Conservation (phyloP, 1,140 invertebrate genomes). For the Diorhabda carinulata region DNA sequence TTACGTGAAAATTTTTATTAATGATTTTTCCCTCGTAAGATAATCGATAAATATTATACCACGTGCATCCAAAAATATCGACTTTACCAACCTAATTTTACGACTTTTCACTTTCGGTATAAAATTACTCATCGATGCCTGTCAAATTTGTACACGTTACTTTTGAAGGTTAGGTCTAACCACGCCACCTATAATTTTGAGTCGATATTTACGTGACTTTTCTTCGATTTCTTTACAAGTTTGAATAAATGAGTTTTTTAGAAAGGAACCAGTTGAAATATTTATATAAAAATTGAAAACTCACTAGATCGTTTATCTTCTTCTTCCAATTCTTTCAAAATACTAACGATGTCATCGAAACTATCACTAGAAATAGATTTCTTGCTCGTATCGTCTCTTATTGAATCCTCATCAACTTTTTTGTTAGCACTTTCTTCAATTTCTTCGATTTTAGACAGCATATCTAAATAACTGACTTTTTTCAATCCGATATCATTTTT, state of each 20-base stretch:
- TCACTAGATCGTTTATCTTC: conserved; percentile 44
- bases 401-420: conserved; percentile 7
- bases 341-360: conserved; percentile 41
- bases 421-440: conserved; percentile 22
- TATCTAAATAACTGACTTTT: conserved; percentile 37
- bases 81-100: too few species aligned
- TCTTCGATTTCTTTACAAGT: too few species aligned
- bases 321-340: conserved; percentile 40
- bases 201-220: too few species aligned
- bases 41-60: too few species aligned
- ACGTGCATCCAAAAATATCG: too few species aligned
- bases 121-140: too few species aligned
- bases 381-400: conserved; percentile 22
- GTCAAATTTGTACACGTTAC: too few species aligned
- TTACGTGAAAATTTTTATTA: too few species aligned
- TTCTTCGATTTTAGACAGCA: conserved; percentile 36
- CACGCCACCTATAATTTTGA: too few species aligned
- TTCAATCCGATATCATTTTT: conserved; percentile 7
- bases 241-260: conserved; percentile 20
- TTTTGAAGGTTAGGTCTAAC: too few species aligned
- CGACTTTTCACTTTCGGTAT: too few species aligned
- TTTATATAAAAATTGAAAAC: conserved; percentile 14
- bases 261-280: conserved; percentile 7
- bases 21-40: too few species aligned
- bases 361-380: conserved; percentile 23